Conservation (phyloP, 2,888 invertebrate genomes). For the Dynastes hyllus region DNA sequence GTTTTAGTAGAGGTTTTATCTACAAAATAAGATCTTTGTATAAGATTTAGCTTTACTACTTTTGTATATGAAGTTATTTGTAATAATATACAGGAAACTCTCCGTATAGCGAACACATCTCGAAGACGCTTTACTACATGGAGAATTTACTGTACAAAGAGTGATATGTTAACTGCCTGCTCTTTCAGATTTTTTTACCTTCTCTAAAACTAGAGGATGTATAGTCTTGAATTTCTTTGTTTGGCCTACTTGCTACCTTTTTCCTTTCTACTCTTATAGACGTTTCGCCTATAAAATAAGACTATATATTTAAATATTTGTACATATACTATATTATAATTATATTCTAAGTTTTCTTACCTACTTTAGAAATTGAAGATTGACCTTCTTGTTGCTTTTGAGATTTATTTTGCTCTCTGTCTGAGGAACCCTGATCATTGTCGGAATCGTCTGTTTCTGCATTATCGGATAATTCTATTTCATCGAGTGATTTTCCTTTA, state of each 20-base stretch:
- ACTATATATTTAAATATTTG: background rate
- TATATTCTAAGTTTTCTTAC: background rate
- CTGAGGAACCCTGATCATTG: background rate
- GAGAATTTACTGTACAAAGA: too few relatives aligned
- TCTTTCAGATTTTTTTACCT: too few relatives aligned
- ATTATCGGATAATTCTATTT: constrained; percentile 49
- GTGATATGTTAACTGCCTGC: too few relatives aligned
- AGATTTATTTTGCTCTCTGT: constrained; percentile 1
- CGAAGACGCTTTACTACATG: background rate
- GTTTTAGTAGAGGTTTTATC: background rate
- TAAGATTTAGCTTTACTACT: constrained; percentile 5
- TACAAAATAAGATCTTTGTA: background rate
- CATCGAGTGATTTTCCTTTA: constrained; percentile 53
- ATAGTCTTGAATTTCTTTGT: too few relatives aligned
- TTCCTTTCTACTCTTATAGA: too few relatives aligned
- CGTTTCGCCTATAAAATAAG: too few relatives aligned
- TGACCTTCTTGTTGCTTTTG: constrained; percentile 2
- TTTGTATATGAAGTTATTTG: background rate
- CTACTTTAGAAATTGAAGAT: background rate
- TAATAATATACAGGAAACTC: background rate
- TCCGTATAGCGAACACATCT: background rate
- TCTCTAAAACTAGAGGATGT: too few relatives aligned
- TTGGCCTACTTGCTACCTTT: too few relatives aligned
- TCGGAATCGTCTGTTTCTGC: constrained; percentile 35
- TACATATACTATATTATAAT: background rate